Conservation (phyloP, 1,140 invertebrate genomes). For the Globodera ellingtonae region DNA sequence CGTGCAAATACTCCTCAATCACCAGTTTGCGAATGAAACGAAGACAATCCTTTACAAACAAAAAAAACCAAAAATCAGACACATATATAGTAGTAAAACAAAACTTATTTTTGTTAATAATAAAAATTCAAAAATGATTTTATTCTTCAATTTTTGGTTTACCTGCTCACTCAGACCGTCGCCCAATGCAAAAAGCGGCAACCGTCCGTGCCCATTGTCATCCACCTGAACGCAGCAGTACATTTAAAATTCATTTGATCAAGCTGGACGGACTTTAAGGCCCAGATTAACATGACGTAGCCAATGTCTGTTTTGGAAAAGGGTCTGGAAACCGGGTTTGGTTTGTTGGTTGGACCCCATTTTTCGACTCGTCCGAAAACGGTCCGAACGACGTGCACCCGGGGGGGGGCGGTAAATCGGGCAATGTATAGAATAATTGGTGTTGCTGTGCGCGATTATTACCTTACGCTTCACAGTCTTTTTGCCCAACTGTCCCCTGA, state of each 20-base stretch:
- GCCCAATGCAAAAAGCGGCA: constrained; percentile 29
- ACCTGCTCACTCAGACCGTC: constrained; percentile 22
- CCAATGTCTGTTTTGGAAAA: neutral
- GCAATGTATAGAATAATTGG: neutral
- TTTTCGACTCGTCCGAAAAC: neutral
- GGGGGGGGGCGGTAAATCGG: neutral
- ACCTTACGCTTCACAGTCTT: constrained; percentile 23
- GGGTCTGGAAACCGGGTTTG: neutral
- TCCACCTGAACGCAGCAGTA: constrained; percentile 26
- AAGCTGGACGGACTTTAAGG: neutral
- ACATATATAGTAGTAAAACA: no score
- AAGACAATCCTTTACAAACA: constrained; percentile 6
- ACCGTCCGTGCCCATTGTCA: constrained; percentile 22
- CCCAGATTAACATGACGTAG: neutral
- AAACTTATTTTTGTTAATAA: neutral
- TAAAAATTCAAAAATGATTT: neutral
- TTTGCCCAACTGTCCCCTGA: constrained; percentile 23
- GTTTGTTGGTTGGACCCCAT: neutral
- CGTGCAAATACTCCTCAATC: constrained; percentile 30
- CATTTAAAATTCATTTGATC: neutral
- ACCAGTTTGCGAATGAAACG: constrained; percentile 35
- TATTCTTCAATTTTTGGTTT: no score
- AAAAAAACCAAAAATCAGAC: no score
- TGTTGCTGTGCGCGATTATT: neutral
- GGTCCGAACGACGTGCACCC: neutral